Conservation (phyloP, 2,797 vertebrate genomes). For the Clarias laeviceps region DNA sequence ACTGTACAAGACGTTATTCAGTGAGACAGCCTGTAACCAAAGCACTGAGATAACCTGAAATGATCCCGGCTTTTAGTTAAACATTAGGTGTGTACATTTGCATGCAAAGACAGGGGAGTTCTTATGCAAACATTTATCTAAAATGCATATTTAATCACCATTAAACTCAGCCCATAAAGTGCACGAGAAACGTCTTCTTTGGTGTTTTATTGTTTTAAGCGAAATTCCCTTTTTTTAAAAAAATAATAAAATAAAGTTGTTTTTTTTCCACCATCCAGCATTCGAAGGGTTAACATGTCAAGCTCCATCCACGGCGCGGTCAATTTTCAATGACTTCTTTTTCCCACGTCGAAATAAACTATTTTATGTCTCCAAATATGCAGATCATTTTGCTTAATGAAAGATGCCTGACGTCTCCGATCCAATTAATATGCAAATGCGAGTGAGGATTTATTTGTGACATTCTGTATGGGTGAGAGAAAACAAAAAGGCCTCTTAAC, state of each 20-base stretch:
- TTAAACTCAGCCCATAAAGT: not conserved
- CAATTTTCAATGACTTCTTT: conserved; percentile 97
- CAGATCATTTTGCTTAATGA: conserved; percentile 99
- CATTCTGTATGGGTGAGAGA: conserved; percentile 99
- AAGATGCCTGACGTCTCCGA: conserved; percentile 99
- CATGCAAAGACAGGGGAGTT: conserved; percentile 11
- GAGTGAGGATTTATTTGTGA: conserved; percentile 99
- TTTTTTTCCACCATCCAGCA: conserved; percentile 43
- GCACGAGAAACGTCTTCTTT: conserved; percentile 25
- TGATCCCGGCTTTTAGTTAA: not conserved
- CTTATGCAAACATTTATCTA: conserved; percentile 32
- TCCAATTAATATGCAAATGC: conserved; percentile 99
- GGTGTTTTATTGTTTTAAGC: conserved; percentile 6
- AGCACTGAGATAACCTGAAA: conserved; percentile 31
- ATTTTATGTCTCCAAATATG: conserved; percentile 99
- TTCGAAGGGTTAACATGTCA: conserved; percentile 78
- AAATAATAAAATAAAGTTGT: too few species aligned
- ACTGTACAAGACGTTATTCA: conserved; percentile 8
- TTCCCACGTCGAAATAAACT: conserved; percentile 99
- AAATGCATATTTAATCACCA: conserved; percentile 39
- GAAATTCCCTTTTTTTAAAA: not conserved
- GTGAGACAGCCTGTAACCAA: conserved; percentile 25
- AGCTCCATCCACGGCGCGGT: conserved; percentile 74
- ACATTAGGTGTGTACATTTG: conserved; percentile 39
- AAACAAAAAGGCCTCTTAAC: conserved; percentile 99